phyloP scores from a whole-genome alignment of 2,888 invertebrate species.

The Tipula confusa region DNA sequence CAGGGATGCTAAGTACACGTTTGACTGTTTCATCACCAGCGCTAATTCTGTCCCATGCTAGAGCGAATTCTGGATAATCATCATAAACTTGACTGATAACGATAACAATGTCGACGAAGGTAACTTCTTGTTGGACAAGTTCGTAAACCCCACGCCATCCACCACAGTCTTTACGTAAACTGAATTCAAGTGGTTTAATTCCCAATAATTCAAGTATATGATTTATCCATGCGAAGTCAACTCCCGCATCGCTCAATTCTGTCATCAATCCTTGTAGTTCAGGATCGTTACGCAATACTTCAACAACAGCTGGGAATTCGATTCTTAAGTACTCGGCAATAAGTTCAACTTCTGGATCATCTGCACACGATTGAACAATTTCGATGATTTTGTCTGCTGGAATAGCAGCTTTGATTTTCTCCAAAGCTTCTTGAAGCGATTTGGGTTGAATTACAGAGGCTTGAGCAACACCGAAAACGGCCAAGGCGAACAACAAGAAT shows the following conservation, averaged over 20 bases:
- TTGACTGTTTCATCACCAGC: neutral
- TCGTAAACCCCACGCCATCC: neutral
- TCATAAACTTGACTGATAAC: neutral
- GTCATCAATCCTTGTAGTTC: neutral
- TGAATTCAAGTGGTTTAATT: neutral
- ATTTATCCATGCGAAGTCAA: neutral
- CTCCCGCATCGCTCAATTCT: neutral
- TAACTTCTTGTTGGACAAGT: neutral
- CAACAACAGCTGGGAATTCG: neutral
- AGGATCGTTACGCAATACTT: neutral
- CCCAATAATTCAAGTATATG: neutral
- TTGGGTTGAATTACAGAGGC: neutral
- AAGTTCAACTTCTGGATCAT: neutral
- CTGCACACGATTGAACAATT: neutral
- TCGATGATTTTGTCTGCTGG: neutral
- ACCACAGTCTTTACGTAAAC: neutral
- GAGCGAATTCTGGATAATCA: neutral
- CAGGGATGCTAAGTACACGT: neutral
- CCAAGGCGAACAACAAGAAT: conserved; percentile 15
- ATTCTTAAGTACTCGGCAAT: neutral
- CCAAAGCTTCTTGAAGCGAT: neutral
- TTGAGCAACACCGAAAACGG: neutral
- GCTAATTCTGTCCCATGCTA: neutral
- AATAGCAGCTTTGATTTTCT: neutral
- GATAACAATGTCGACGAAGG: neutral